Evolutionary conservation across 2,888 invertebrate genomes (phyloP).

Genomic region (Mechanitis messenoides): DNA sequence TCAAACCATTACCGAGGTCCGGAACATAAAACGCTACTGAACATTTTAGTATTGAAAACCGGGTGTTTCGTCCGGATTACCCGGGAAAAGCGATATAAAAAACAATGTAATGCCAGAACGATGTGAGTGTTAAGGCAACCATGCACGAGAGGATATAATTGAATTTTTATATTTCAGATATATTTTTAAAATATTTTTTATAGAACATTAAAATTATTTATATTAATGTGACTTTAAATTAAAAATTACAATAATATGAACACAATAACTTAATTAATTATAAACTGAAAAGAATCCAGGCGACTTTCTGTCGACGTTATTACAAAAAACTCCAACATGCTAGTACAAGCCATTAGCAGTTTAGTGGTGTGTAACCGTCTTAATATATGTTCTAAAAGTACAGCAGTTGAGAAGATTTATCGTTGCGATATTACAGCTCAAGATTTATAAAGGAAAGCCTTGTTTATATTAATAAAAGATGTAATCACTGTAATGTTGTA

Average conservation of each 20-base stretch:
- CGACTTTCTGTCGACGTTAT: too few species aligned
- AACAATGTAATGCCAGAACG: slow-evolving; percentile 6
- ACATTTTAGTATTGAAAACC: slow-evolving; percentile 11
- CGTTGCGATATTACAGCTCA: slow-evolving; percentile 21
- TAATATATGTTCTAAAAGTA: slow-evolving; percentile 3
- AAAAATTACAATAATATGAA: too few species aligned
- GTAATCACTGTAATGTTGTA: slow-evolving; percentile 3
- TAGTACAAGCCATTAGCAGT: too few species aligned
- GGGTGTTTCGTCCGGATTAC: slow-evolving; percentile 22
- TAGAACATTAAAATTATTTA: too few species aligned
- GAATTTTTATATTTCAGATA: too few species aligned
- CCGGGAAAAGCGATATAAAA: slow-evolving; percentile 13
- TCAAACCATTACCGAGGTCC: not conserved
- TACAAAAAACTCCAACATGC: too few species aligned
- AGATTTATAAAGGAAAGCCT: slow-evolving; percentile 22
- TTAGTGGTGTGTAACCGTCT: not conserved
- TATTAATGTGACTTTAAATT: too few species aligned
- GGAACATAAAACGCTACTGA: slow-evolving; percentile 5
- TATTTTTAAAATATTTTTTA: too few species aligned
- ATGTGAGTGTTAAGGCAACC: slow-evolving; percentile 1
- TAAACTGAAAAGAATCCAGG: too few species aligned
- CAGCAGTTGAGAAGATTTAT: slow-evolving; percentile 25
- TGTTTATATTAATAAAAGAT: slow-evolving; percentile 21
- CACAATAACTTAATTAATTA: too few species aligned
- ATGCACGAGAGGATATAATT: not conserved